phyloP scores from a whole-genome alignment of 2,888 invertebrate species.

The Germaria angustata region DNA sequence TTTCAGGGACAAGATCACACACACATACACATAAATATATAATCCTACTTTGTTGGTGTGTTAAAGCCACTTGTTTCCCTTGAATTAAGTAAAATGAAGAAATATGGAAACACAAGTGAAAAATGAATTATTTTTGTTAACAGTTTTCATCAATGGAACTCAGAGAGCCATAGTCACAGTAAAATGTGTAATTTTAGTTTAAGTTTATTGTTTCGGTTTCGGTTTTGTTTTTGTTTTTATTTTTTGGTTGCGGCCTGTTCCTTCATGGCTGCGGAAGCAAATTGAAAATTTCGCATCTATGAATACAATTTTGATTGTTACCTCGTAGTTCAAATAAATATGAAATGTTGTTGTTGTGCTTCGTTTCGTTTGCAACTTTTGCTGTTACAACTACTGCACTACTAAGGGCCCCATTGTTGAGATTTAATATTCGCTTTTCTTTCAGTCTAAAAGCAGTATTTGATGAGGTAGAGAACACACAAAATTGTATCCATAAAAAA shows the following conservation, averaged over 20 bases:
- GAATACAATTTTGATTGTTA: constrained; percentile 29
- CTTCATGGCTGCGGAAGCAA: constrained; percentile 5
- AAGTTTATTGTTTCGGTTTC: background rate
- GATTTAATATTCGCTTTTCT: background rate
- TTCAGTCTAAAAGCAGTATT: constrained; percentile 19
- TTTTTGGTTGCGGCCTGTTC: background rate
- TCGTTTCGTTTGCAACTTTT: constrained; percentile 23
- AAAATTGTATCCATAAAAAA: constrained; percentile 32
- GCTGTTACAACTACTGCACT: background rate
- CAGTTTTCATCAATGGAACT: background rate
- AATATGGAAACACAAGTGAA: no score
- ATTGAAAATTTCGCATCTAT: constrained; percentile 38
- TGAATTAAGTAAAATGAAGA: no score
- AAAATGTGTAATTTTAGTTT: background rate
- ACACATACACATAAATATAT: no score
- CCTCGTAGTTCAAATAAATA: constrained; percentile 25
- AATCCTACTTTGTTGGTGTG: no score
- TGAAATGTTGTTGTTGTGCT: background rate
- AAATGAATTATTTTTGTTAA: no score
- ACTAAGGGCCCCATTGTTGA: background rate
- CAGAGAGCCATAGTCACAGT: background rate
- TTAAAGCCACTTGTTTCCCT: no score
- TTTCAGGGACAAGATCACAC: no score
- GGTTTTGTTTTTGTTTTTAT: background rate
- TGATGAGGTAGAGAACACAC: constrained; percentile 50